These are phyloP conservation scores for Zhuqinia jingwanae DNA, from an alignment of 2,888 invertebrate genomes.

Conservation along the genomic window DNA sequence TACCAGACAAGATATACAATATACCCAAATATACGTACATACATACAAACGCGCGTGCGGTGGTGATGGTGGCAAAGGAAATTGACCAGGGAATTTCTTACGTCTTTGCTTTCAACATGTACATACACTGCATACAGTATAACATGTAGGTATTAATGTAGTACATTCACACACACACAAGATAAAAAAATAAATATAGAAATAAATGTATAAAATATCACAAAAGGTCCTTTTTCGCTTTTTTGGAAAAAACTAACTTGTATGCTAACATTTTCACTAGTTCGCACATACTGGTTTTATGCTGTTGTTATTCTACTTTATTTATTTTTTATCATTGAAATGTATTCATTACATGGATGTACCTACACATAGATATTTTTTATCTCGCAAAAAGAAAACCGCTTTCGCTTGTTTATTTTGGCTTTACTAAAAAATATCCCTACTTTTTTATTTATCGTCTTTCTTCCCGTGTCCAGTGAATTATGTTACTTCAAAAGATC, in stretches of 20 bases:
- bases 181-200: constrained; percentile 5
- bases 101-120: not conserved
- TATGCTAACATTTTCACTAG: constrained; percentile 3
- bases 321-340: constrained; percentile 16
- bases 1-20: too few species aligned
- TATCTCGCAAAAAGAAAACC: constrained; percentile 40
- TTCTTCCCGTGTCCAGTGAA: constrained; percentile 50
- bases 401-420: constrained; percentile 67
- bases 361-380: constrained; percentile 5
- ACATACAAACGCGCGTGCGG: constrained; percentile 58
- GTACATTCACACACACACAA: not conserved
- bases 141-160: too few species aligned
- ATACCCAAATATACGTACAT: too few species aligned
- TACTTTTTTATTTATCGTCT: constrained; percentile 68
- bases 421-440: constrained; percentile 37
- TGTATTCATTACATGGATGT: not conserved
- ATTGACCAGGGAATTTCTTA: constrained; percentile 66
- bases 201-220: not conserved
- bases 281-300: not conserved
- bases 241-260: not conserved
- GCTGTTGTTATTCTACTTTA: not conserved
- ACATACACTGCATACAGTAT: not conserved
- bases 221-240: not conserved
- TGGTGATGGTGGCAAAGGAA: constrained; percentile 55
- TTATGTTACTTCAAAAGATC: constrained; percentile 39